Evolutionary conservation across 2,113 vertebrate species (phyloP).

Genomic region (Protobothrops flavoviridis): DNA sequence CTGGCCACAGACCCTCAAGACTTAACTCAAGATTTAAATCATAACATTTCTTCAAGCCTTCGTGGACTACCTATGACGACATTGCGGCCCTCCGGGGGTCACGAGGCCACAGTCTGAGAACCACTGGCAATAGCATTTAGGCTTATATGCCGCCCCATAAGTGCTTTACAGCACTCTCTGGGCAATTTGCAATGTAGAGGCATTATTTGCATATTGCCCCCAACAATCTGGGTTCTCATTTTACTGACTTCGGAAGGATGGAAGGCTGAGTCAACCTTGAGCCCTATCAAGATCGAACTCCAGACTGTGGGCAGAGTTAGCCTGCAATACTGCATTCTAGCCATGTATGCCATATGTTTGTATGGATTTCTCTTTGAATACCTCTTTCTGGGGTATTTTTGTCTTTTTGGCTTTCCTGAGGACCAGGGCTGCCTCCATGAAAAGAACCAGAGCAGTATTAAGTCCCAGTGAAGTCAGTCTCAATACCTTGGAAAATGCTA

Average conservation of each 20-base stretch:
- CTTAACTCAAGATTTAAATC: too few relatives aligned
- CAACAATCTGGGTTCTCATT: not conserved
- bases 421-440: not conserved
- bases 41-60: too few relatives aligned
- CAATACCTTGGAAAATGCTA: slow-evolving; percentile 3
- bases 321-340: too few relatives aligned
- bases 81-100: too few relatives aligned
- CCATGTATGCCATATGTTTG: not conserved
- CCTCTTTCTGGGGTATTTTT: not conserved
- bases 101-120: too few relatives aligned
- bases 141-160: too few relatives aligned
- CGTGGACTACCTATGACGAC: too few relatives aligned
- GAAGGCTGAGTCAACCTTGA: too few relatives aligned
- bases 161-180: not conserved
- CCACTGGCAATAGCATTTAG: too few relatives aligned
- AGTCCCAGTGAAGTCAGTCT: slow-evolving; percentile 2
- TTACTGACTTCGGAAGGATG: not conserved
- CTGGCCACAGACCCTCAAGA: too few relatives aligned
- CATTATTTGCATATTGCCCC: not conserved
- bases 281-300: too few relatives aligned
- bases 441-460: slow-evolving; percentile 28
- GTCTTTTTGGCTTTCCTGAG: not conserved
- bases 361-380: not conserved
- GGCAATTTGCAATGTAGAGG: not conserved
- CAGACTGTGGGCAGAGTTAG: too few relatives aligned